Conservation (phyloP, 1,140 invertebrate species). For the Drosophila paulistorum region DNA sequence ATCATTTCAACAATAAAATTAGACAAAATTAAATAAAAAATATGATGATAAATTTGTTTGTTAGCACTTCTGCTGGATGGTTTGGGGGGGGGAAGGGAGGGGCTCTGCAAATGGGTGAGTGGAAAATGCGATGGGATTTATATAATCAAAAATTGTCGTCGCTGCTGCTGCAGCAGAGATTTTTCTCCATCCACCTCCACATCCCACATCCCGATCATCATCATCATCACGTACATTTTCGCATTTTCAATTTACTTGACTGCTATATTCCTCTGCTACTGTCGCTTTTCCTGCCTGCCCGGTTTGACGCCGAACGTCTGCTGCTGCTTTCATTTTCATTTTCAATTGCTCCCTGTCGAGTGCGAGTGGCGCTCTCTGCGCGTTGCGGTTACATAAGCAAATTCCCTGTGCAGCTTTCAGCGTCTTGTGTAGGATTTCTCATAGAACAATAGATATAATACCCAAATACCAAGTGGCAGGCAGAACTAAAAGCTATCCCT, state of each 20-base stretch:
- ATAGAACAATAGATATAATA: slow-evolving; percentile 43
- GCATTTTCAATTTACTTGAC: slow-evolving; percentile 53
- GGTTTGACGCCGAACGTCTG: background rate
- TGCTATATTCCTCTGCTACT: slow-evolving; percentile 38
- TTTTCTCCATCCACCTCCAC: background rate
- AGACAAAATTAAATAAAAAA: slow-evolving; percentile 23
- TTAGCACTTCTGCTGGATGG: slow-evolving; percentile 15
- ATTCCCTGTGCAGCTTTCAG: slow-evolving; percentile 35
- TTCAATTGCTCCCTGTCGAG: slow-evolving; percentile 19
- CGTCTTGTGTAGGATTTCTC: slow-evolving; percentile 44
- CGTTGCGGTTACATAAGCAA: slow-evolving; percentile 2
- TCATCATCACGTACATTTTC: background rate
- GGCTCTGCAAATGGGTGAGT: background rate
- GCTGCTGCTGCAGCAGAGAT: slow-evolving; percentile 18
- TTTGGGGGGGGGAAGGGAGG: slow-evolving; percentile 1
- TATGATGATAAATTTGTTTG: slow-evolving; percentile 33
- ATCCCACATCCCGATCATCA: no score
- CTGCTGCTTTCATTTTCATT: slow-evolving; percentile 1
- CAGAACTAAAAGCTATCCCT: slow-evolving; percentile 42
- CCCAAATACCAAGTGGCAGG: slow-evolving; percentile 38
- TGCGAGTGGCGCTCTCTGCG: background rate
- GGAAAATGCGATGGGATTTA: slow-evolving; percentile 17
- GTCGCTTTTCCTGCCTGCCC: background rate
- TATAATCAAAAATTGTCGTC: slow-evolving; percentile 43
- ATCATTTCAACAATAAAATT: slow-evolving; percentile 43